phyloP scores from a whole-genome alignment of 2,888 invertebrate genomes.

The Andrena bicolor region DNA sequence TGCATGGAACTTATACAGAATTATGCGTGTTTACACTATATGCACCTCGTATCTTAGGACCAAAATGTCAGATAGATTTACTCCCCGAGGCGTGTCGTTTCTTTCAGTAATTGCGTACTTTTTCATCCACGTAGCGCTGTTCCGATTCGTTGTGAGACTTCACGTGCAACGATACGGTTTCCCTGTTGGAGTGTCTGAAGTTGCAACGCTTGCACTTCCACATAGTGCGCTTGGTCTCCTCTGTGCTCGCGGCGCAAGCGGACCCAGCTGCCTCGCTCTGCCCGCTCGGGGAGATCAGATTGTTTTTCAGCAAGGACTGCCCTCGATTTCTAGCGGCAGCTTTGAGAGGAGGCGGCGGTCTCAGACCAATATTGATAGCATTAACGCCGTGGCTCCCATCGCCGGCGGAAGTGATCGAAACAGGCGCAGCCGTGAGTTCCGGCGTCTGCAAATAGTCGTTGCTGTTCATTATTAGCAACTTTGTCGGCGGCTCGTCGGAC shows the following conservation, averaged over 20 bases:
- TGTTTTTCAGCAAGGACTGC: constrained; percentile 78
- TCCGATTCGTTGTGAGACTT: constrained; percentile 87
- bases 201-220: constrained; percentile 97
- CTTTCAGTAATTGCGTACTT: constrained; percentile 27
- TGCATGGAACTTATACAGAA: no score
- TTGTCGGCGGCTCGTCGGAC: constrained; percentile 75
- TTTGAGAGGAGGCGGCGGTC: constrained; percentile 87
- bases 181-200: constrained; percentile 90
- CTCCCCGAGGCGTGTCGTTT: no score
- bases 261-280: constrained; percentile 57
- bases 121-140: constrained; percentile 54
- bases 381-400: constrained; percentile 65
- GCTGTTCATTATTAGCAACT: constrained; percentile 73
- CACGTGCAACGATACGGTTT: constrained; percentile 89
- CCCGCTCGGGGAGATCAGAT: constrained; percentile 57
- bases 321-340: constrained; percentile 85
- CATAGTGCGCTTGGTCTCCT: constrained; percentile 89
- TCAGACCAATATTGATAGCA: constrained; percentile 71
- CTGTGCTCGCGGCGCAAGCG: constrained; percentile 70
- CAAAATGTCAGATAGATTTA: no score
- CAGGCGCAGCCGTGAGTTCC: constrained; percentile 72
- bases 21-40: no score
- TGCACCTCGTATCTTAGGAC: no score
- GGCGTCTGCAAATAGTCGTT: constrained; percentile 71
- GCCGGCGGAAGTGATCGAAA: constrained; percentile 54